These are phyloP conservation scores for Oceanites oceanicus DNA, from an alignment of 2,113 vertebrate species.

Conservation along the genomic window DNA sequence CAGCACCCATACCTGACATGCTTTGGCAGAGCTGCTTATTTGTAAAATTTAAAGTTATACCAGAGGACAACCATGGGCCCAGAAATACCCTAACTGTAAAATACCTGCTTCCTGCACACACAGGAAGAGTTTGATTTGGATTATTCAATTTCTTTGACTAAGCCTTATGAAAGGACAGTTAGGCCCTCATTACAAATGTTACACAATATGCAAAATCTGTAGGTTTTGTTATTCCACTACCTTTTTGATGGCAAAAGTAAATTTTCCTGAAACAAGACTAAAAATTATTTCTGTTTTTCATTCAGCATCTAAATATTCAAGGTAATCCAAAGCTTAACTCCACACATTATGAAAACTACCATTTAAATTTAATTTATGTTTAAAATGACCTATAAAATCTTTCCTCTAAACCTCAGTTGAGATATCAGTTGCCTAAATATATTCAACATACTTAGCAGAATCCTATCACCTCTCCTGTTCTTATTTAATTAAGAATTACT, in stretches of 20 bases:
- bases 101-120: neutral
- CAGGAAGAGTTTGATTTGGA: neutral
- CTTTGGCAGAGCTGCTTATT: neutral
- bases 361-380: constrained; percentile 72
- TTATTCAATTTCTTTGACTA: constrained; percentile 1
- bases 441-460: constrained; percentile 69
- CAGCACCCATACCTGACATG: neutral
- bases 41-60: neutral
- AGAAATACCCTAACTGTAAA: neutral
- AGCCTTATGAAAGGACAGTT: neutral
- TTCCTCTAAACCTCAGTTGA: constrained; percentile 48
- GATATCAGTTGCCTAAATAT: constrained; percentile 67
- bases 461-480: constrained; percentile 59
- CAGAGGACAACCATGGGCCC: neutral
- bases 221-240: neutral
- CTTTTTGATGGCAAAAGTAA: neutral
- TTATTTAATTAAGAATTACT: constrained; percentile 72
- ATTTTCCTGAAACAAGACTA: constrained; percentile 16
- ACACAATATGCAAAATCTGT: neutral
- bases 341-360: constrained; percentile 60
- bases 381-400: constrained; percentile 39
- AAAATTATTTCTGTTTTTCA: constrained; percentile 37
- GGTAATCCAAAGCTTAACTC: constrained; percentile 62
- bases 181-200: neutral
- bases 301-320: constrained; percentile 54